Percentiles rank a stretch among this genome's conserved stretches.
Evolutionary conservation across 2,113 vertebrate genomes (phyloP).

Genomic region (Mandrillus leucophaeus): DNA sequence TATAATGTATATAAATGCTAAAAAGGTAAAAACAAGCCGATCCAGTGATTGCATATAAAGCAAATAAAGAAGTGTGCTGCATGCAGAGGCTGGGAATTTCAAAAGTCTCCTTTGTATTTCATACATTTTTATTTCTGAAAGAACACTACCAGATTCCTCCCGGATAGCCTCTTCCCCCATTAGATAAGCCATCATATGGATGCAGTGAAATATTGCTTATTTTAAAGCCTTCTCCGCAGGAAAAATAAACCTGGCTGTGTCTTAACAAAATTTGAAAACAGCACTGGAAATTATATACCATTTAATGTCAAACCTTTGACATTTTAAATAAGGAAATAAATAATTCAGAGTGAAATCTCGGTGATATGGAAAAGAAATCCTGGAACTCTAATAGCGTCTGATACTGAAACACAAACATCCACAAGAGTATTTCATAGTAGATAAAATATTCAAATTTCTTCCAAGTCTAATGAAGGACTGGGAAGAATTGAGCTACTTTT

Average conservation of each 20-base stretch:
- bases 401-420: background rate
- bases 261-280: constrained; percentile 75
- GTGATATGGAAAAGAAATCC: constrained; percentile 35
- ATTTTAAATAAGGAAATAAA: constrained; percentile 50
- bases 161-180: constrained; percentile 52
- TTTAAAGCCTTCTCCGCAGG: constrained; percentile 70
- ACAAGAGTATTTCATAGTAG: background rate
- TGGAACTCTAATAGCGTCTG: constrained; percentile 2
- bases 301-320: constrained; percentile 68
- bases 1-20: constrained; percentile 70
- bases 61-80: constrained; percentile 74
- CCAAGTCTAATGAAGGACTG: constrained; percentile 66
- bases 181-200: constrained; percentile 72
- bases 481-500: constrained; percentile 34
- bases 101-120: constrained; percentile 80
- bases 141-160: constrained; percentile 76
- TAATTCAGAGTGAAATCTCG: constrained; percentile 55
- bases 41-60: constrained; percentile 22
- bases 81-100: constrained; percentile 69
- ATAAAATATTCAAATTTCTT: constrained; percentile 66
- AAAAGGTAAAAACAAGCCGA: constrained; percentile 38
- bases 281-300: constrained; percentile 68
- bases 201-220: constrained; percentile 79
- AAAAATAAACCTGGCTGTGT: constrained; percentile 64
- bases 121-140: constrained; percentile 77